Base-by-base conservation (phyloP, 2,113 vertebrate species). In the Tamias sibiricus region DNA sequence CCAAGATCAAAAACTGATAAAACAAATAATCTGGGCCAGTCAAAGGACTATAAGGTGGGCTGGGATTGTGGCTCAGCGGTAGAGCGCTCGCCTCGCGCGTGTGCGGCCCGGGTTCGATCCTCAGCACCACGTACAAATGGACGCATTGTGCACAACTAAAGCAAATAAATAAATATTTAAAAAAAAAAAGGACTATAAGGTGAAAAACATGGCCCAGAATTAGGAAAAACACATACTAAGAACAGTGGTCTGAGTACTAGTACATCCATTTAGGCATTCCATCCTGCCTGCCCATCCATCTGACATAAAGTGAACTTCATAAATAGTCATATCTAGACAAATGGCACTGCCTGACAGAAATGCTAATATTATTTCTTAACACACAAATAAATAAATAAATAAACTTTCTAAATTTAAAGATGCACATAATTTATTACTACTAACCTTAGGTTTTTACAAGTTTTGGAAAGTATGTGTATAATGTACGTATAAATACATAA, bases 231-330 rank as follows among this genome's bases (percentile, higher is more conserved):
- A 68, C 37, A 82, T 69, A 66, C 20, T 47, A 82, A 95, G 76
- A 87, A 75, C 26, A 79, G 80, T 72, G 87, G 35, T 47, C 19
- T 49, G 77, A 88, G 52, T 40, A 47, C 57, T 62, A n/a, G 64
- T 88, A 59, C 49, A 76, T 87, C 83, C 72, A 85, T 90, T 79
- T 66, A 88, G 80, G 82, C 37, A 80, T 77, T 87, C 77, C 32
- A 32, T 84, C 74, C 68, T 79, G 35, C 81, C 90, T 64, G 59
- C 40, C 54, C 76, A 71, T 94, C 80, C 1, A 35, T 22, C 54
- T 52, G 88, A 52, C 76, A 86, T 79, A 88, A 82, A 92, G 91
- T 95, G 57, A 95, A 81, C 85, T 95, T 0, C 89, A 59, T 83
- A 71, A 74, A 52, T 86, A 74, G 69, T 87, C 81, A 82, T 62